Conservation (phyloP, 2,797 vertebrate species). For the Sebastiscus albofasciatus region DNA sequence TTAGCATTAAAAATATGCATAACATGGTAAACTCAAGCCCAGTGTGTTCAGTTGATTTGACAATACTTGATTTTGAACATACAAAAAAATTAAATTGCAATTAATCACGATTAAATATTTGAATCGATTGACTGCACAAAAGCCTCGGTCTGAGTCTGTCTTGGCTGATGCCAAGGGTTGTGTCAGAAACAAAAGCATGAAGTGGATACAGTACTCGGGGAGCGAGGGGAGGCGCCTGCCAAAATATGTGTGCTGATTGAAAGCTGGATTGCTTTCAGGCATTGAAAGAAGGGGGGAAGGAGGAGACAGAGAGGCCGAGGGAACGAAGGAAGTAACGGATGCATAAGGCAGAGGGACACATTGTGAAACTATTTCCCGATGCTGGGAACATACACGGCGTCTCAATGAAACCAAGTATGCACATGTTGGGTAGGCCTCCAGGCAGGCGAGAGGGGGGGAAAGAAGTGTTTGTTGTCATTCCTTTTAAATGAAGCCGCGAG, state of each 20-base stretch:
- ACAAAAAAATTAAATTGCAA: too few relatives aligned
- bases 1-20: too few relatives aligned
- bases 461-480: constrained; percentile 9
- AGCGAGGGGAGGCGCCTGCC: background rate
- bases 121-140: background rate
- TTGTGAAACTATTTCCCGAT: constrained; percentile 39
- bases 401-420: constrained; percentile 19
- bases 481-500: background rate
- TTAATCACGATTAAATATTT: too few relatives aligned
- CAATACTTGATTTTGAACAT: too few relatives aligned
- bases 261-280: constrained; percentile 31
- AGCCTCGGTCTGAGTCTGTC: background rate
- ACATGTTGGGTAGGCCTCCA: constrained; percentile 23
- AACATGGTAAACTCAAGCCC: too few relatives aligned
- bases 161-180: constrained; percentile 11
- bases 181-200: constrained; percentile 44
- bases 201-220: constrained; percentile 31
- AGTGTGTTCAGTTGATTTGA: too few relatives aligned
- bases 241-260: constrained; percentile 51
- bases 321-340: constrained; percentile 23
- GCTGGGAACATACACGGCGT: background rate
- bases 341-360: constrained; percentile 5
- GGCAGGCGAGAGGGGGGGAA: background rate
- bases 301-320: background rate
- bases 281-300: background rate